These are phyloP conservation scores for Semicossyphus pulcher DNA, from an alignment of 2,113 vertebrate species.

Conservation along the genomic window DNA sequence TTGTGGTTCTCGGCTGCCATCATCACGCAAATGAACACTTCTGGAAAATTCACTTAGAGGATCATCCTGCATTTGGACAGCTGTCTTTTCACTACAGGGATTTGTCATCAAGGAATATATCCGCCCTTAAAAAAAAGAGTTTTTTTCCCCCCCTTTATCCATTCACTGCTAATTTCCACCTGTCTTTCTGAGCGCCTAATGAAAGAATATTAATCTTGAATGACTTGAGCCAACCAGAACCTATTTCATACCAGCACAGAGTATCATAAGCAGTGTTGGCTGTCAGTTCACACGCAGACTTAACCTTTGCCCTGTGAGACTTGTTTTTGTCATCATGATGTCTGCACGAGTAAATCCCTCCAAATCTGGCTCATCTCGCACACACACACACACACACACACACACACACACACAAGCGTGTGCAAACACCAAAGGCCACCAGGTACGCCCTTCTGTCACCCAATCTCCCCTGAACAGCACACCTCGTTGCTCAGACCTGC, in stretches of 20 bases:
- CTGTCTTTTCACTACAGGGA: constrained; percentile 67
- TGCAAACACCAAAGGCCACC: constrained; percentile 66
- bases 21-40: constrained; percentile 60
- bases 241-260: constrained; percentile 13
- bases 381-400: constrained; percentile 2
- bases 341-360: constrained; percentile 69
- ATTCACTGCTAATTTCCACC: constrained; percentile 66
- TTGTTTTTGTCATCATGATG: constrained; percentile 61
- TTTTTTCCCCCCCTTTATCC: constrained; percentile 47
- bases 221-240: constrained; percentile 23
- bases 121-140: constrained; percentile 43
- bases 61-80: constrained; percentile 74
- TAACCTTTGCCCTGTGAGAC: constrained; percentile 72
- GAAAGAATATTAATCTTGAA: constrained; percentile 64
- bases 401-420: constrained; percentile 34
- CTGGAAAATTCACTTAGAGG: constrained; percentile 59
- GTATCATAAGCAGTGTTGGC: constrained; percentile 59
- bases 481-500: constrained; percentile 86
- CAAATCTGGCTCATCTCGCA: constrained; percentile 47
- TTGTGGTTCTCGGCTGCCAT: constrained; percentile 52
- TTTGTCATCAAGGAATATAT: constrained; percentile 68
- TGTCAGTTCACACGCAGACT: constrained; percentile 79
- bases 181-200: constrained; percentile 60
- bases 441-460: constrained; percentile 82
- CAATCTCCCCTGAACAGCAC: constrained; percentile 85